Percentiles rank a stretch among this genome's conserved stretches.
Conservation (phyloP, 2,113 vertebrate genomes). For the Sceloporus undulatus region DNA sequence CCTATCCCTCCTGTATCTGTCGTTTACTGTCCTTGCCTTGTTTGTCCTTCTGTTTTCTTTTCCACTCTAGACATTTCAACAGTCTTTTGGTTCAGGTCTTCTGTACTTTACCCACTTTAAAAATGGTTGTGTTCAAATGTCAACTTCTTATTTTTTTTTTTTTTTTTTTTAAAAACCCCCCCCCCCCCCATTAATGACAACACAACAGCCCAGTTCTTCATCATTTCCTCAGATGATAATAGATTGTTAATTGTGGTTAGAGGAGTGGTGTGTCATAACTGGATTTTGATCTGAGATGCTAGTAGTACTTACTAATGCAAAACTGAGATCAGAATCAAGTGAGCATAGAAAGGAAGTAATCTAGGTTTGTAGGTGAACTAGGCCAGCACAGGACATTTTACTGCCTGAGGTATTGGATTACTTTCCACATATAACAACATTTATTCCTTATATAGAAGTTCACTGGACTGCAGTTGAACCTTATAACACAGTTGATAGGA, state of each 20-base stretch:
- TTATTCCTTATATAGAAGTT: not conserved
- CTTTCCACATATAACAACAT: not conserved
- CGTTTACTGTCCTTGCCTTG: not conserved
- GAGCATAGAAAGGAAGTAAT: not conserved
- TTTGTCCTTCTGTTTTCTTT: not conserved
- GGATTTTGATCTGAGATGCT: slow-evolving; percentile 4
- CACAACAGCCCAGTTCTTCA: not conserved
- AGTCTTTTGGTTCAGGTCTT: not conserved
- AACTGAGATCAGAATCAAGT: not conserved
- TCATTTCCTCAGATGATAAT: slow-evolving; percentile 4
- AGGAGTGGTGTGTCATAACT: not conserved
- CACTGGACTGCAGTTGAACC: not conserved
- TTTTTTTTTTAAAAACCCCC: not conserved
- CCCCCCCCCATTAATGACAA: too few species aligned
- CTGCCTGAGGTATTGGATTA: not conserved
- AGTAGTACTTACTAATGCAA: not conserved
- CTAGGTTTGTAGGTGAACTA: not conserved
- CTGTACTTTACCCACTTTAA: not conserved
- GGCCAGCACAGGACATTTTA: not conserved
- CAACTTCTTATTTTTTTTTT: not conserved
- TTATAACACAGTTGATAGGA: not conserved
- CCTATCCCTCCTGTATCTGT: not conserved
- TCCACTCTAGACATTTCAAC: not conserved
- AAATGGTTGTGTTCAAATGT: not conserved
- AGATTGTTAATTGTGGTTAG: not conserved